phyloP scores from a whole-genome alignment of 2,113 vertebrate species.

The Vanacampus margaritifer region DNA sequence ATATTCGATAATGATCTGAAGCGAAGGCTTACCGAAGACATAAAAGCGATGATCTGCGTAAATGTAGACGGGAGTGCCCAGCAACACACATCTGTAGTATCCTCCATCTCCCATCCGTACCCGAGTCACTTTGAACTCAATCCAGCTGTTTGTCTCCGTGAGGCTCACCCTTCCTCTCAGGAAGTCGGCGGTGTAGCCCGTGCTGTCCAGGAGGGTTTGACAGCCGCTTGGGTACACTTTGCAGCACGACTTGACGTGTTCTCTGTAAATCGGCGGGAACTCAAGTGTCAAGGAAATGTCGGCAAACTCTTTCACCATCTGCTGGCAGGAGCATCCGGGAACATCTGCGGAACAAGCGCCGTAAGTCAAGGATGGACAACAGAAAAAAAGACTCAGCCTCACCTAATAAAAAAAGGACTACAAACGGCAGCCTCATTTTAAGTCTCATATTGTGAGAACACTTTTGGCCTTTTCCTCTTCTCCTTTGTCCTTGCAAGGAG shows the following conservation, averaged over 20 bases:
- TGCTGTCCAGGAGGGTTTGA: conserved; percentile 48
- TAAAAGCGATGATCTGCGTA: conserved; percentile 50
- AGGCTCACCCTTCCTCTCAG: conserved; percentile 57
- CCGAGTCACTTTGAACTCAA: conserved; percentile 60
- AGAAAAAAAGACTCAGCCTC: not conserved
- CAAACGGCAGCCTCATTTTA: conserved; percentile 56
- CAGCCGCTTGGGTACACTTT: conserved; percentile 49
- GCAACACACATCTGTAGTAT: conserved; percentile 60
- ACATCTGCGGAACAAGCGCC: conserved; percentile 43
- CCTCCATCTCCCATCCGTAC: conserved; percentile 52
- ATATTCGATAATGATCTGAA: too few species aligned
- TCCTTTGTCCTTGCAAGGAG: conserved; percentile 22
- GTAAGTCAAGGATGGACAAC: not conserved
- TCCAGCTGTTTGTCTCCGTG: conserved; percentile 31
- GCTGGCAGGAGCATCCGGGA: conserved; percentile 8
- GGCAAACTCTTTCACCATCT: conserved; percentile 30
- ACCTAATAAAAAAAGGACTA: conserved; percentile 53
- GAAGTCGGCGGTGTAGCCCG: conserved; percentile 30
- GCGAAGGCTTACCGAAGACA: conserved; percentile 52
- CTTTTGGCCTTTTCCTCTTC: not conserved
- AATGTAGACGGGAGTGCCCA: conserved; percentile 9
- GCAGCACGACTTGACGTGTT: conserved; percentile 58
- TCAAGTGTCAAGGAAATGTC: conserved; percentile 50
- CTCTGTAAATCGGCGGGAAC: conserved; percentile 50
- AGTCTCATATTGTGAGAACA: not conserved